Evolutionary conservation across 2,888 invertebrate species (phyloP).

Genomic region (Eueremaeus valkanovi): DNA sequence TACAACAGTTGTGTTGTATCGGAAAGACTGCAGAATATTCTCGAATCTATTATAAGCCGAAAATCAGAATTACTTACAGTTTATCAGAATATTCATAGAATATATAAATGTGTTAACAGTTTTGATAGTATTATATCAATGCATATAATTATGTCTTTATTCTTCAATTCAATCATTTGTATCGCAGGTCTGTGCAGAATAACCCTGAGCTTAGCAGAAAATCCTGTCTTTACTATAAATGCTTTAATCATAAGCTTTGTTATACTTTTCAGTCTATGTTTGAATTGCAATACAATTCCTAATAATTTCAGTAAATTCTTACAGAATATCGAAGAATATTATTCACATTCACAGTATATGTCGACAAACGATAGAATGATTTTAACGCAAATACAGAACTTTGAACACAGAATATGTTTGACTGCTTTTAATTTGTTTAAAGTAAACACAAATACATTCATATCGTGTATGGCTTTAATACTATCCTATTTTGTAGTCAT

Average conservation of each 20-base stretch:
- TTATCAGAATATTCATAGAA: neutral
- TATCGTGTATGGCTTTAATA: neutral
- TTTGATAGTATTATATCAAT: neutral
- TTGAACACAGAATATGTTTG: neutral
- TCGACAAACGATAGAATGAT: neutral
- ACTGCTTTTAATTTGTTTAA: neutral
- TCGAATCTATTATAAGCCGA: neutral
- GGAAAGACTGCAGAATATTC: neutral
- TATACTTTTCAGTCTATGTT: neutral
- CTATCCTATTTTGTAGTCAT: neutral
- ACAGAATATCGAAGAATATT: neutral
- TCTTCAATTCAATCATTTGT: neutral
- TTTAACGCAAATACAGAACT: neutral
- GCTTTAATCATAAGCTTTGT: neutral
- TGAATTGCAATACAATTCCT: neutral
- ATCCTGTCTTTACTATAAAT: no score
- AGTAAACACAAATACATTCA: neutral
- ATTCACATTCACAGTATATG: no score
- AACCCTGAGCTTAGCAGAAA: neutral
- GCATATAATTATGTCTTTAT: neutral
- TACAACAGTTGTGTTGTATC: neutral
- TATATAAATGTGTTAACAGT: neutral
- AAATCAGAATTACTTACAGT: neutral
- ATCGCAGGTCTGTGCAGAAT: neutral
- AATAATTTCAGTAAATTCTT: neutral